A percentile compares a stretch with the other conserved stretches of the same genome.
These are phyloP conservation scores for Lytechinus pictus DNA, from an alignment of 35 echinoderm and acorn worm genomes.

Conservation along the genomic window DNA sequence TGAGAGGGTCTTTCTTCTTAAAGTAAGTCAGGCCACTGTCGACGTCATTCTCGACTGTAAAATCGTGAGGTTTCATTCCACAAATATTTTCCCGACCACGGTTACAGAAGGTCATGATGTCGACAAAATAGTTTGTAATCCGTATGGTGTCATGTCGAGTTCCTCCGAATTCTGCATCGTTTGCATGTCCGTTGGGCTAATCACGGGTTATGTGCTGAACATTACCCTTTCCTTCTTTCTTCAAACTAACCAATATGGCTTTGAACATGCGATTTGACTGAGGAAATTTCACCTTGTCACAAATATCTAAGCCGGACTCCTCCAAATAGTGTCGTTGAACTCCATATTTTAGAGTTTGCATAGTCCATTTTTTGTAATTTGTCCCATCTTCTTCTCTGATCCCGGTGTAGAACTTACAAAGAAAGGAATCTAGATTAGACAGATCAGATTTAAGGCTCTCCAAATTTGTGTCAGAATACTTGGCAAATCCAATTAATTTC, in stretches of 20 bases:
- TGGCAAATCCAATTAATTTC: slow-evolving; percentile 40
- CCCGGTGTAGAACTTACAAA: slow-evolving; percentile 27
- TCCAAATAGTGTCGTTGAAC: slow-evolving; percentile 50
- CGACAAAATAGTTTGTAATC: slow-evolving; percentile 63
- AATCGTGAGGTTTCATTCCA: slow-evolving; percentile 59
- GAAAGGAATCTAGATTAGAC: slow-evolving; percentile 46
- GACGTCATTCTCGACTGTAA: slow-evolving; percentile 18
- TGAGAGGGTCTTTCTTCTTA: not conserved
- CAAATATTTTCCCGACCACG: slow-evolving; percentile 52
- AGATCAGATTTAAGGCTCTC: not conserved
- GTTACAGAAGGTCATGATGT: slow-evolving; percentile 47
- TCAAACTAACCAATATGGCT: slow-evolving; percentile 47
- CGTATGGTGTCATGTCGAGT: slow-evolving; percentile 53
- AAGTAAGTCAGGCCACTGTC: not conserved
- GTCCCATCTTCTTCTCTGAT: slow-evolving; percentile 36
- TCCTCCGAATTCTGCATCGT: slow-evolving; percentile 24
- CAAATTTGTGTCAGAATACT: slow-evolving; percentile 38
- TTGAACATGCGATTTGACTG: slow-evolving; percentile 20
- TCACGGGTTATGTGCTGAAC: not conserved
- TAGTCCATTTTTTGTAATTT: slow-evolving; percentile 42
- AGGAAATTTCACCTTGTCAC: slow-evolving; percentile 22
- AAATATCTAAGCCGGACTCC: slow-evolving; percentile 30
- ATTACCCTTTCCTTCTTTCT: slow-evolving; percentile 1
- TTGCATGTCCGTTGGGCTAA: not conserved
- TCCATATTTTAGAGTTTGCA: slow-evolving; percentile 45